These are phyloP conservation scores for Encarsia formosa DNA, from an alignment of 2,888 invertebrate genomes.

Conservation along the genomic window DNA sequence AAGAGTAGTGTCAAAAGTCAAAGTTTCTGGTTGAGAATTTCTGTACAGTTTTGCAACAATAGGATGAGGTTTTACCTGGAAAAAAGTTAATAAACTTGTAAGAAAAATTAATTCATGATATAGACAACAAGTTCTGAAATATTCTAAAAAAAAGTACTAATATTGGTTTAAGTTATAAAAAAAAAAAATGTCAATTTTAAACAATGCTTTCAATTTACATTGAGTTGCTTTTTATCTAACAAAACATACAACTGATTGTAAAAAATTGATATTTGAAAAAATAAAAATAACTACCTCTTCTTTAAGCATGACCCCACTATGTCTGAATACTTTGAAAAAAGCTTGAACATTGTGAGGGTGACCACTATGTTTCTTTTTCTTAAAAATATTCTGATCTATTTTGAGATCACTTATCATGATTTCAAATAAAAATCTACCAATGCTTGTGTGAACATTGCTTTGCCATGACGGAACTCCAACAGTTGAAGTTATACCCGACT, in stretches of 20 bases:
- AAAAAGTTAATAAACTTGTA: slow-evolving; percentile 1
- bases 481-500: slow-evolving; percentile 49
- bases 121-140: too few species aligned
- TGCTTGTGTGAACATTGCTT: slow-evolving; percentile 56
- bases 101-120: background rate
- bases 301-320: slow-evolving; percentile 61
- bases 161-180: too few species aligned
- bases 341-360: slow-evolving; percentile 66
- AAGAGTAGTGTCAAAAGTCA: slow-evolving; percentile 69
- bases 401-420: slow-evolving; percentile 82
- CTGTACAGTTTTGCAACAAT: slow-evolving; percentile 65
- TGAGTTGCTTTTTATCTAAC: too few species aligned
- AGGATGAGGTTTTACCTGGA: slow-evolving; percentile 75
- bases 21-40: slow-evolving; percentile 62
- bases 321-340: slow-evolving; percentile 74
- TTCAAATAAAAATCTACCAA: slow-evolving; percentile 83
- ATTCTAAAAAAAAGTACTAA: too few species aligned
- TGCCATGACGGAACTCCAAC: slow-evolving; percentile 65
- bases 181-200: too few species aligned
- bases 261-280: too few species aligned
- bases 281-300: slow-evolving; percentile 58
- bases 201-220: too few species aligned
- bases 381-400: slow-evolving; percentile 64
- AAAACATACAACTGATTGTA: too few species aligned
- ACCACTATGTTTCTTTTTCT: slow-evolving; percentile 45